These are phyloP conservation scores for Nycteola revayana DNA, from an alignment of 2,888 invertebrate species.

Conservation along the genomic window DNA sequence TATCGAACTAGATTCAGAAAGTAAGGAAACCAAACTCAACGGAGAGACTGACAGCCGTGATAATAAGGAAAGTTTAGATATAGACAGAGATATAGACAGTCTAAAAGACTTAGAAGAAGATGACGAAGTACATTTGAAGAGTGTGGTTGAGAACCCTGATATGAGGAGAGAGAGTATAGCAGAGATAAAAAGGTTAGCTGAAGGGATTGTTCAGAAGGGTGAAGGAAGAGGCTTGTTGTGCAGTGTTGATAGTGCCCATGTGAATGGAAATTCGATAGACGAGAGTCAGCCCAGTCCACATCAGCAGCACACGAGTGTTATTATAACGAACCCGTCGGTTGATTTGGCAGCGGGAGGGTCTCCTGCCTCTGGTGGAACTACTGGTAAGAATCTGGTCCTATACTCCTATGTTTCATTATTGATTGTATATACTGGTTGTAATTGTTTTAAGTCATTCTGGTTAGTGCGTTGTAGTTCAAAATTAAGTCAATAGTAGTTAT, in stretches of 20 bases:
- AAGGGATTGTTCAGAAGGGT: conserved; percentile 76
- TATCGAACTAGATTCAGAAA: conserved; percentile 67
- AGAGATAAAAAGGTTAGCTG: conserved; percentile 72
- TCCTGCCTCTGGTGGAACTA: conserved; percentile 68
- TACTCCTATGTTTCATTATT: too few relatives aligned
- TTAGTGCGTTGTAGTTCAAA: too few relatives aligned
- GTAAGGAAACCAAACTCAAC: conserved; percentile 65
- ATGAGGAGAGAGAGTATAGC: conserved; percentile 74
- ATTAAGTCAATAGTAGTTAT: too few relatives aligned
- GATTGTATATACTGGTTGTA: too few relatives aligned
- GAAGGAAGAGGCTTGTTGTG: conserved; percentile 68
- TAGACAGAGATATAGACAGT: conserved; percentile 75
- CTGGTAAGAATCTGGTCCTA: too few relatives aligned
- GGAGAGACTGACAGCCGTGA: conserved; percentile 80
- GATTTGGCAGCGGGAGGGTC: conserved; percentile 80
- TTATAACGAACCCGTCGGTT: conserved; percentile 87
- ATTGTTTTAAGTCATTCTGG: too few relatives aligned
- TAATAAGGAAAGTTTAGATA: conserved; percentile 58
- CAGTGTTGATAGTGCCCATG: conserved; percentile 71
- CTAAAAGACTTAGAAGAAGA: conserved; percentile 76
- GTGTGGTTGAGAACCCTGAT: conserved; percentile 72
- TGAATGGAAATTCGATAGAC: conserved; percentile 62
- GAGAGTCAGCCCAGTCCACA: conserved; percentile 53
- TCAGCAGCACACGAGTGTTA: conserved; percentile 83
- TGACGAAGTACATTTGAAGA: conserved; percentile 63